Conservation (phyloP, 1,140 invertebrate genomes). For the Anoplophora glabripennis region DNA sequence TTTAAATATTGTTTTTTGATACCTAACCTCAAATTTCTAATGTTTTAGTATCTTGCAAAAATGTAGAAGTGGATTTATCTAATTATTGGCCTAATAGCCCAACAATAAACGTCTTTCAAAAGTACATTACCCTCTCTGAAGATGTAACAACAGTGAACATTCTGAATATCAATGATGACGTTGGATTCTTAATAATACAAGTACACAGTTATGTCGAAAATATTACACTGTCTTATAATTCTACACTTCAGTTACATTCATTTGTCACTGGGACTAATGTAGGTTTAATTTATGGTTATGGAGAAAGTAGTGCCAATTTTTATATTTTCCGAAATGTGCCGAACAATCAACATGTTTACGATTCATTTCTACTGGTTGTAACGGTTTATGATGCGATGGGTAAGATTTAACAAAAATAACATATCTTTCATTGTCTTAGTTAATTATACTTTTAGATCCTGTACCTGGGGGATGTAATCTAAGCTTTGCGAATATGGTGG, state of each 20-base stretch:
- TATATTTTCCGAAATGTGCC: constrained; percentile 41
- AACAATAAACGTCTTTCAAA: constrained; percentile 7
- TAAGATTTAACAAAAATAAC: constrained; percentile 42
- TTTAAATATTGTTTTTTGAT: not conserved
- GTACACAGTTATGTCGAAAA: constrained; percentile 61
- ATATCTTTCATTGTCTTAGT: not conserved
- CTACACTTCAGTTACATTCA: not conserved
- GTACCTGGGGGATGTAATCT: constrained; percentile 77
- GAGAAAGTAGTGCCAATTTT: constrained; percentile 27
- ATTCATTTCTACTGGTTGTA: constrained; percentile 50
- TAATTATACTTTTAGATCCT: constrained; percentile 56
- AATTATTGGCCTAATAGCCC: constrained; percentile 13
- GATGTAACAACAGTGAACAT: constrained; percentile 48
- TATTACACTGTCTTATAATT: constrained; percentile 59
- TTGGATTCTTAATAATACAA: constrained; percentile 65
- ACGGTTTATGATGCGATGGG: constrained; percentile 56
- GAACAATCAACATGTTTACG: constrained; percentile 39
- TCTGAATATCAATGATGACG: constrained; percentile 49
- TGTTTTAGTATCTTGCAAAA: constrained; percentile 8
- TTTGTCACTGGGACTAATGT: constrained; percentile 59
- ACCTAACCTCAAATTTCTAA: constrained; percentile 17
- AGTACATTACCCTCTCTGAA: constrained; percentile 9
- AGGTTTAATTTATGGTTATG: constrained; percentile 54
- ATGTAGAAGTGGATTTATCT: constrained; percentile 17
- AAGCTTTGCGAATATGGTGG: constrained; percentile 61